Conservation (phyloP, 2,888 invertebrate species). For the Tromatobia lineatoria region DNA sequence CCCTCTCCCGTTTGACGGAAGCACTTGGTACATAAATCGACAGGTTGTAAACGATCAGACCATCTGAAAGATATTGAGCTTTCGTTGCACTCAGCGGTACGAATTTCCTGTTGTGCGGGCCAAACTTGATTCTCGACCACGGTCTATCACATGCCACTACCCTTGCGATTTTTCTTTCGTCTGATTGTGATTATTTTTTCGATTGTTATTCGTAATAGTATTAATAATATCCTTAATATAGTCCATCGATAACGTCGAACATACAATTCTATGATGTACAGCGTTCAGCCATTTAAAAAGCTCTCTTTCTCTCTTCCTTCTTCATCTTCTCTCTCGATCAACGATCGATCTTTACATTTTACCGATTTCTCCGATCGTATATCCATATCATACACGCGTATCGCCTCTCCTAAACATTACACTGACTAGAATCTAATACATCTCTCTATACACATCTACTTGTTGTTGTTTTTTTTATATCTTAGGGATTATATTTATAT, state of each 20-base stretch:
- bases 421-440: conserved; percentile 82
- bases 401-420: conserved; percentile 73
- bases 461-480: conserved; percentile 55
- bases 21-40: conserved; percentile 12
- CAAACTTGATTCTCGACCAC: conserved; percentile 14
- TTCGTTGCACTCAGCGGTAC: conserved; percentile 38
- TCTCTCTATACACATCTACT: conserved; percentile 71
- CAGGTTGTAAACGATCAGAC: conserved; percentile 3
- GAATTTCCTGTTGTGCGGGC: conserved; percentile 19
- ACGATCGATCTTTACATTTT: conserved; percentile 15
- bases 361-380: conserved; percentile 38
- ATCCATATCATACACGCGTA: conserved; percentile 56
- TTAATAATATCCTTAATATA: conserved; percentile 51
- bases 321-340: background rate
- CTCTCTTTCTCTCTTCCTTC: conserved; percentile 26
- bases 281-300: conserved; percentile 50
- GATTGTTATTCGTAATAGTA: conserved; percentile 65
- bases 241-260: conserved; percentile 67
- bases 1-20: background rate
- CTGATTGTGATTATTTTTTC: conserved; percentile 32
- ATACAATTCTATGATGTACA: conserved; percentile 65
- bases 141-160: conserved; percentile 59
- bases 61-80: conserved; percentile 20
- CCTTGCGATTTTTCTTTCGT: conserved; percentile 44
- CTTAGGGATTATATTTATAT: conserved; percentile 45